Evolutionary conservation across 2,888 invertebrate genomes (phyloP), one percentile per base, ranked within the genome.

Genomic region (Philaethria dido): DNA sequence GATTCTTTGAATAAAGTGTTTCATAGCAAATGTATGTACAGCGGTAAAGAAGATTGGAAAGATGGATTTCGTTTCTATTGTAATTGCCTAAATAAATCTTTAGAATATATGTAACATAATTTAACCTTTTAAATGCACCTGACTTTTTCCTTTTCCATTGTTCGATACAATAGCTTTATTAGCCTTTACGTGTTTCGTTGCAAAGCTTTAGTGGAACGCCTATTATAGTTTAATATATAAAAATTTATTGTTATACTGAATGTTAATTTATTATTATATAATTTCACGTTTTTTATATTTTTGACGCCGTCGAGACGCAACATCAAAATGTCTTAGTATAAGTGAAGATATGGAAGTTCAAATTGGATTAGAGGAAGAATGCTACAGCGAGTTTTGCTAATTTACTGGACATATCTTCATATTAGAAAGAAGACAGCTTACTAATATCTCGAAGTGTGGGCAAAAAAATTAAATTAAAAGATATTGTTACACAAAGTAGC

Each of bases 121-220:
- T 64, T 68, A 39, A 69, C 69, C 69, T 69, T 69, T 65, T 29
- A 18, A 59, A 64, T 59, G 3, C 64, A 59, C 42, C 39, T 69
- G 42, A 52, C 62, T 50, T n/a, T 48, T 42, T 59, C 55, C 62
- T 50, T n/a, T 48, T 42, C 52, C 36, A 62, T 69, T 69, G 57
- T 62, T 57, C 69, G 62, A 45, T 62, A 65, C 62, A 69, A 69
- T 65, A 57, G 62, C 66, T 65, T 69, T 59, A 65, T 65, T 69
- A 66, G 62, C 62, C 59, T 61, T 64, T 66, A 62, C 39, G 39
- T 52, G 42, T 66, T 65, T 62, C 44, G 18, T 65, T 62, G 33
- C 52, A 65, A 18, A 57, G 62, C 52, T 62, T 65, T 9, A 18
- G n/a, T 16, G 16, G 36, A 44, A 59, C 69, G 66, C 62, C 62